Percentiles rank a stretch among this genome's conserved stretches.
Evolutionary conservation across 2,113 vertebrate genomes (phyloP).

Genomic region (Bubalus kerabau): DNA sequence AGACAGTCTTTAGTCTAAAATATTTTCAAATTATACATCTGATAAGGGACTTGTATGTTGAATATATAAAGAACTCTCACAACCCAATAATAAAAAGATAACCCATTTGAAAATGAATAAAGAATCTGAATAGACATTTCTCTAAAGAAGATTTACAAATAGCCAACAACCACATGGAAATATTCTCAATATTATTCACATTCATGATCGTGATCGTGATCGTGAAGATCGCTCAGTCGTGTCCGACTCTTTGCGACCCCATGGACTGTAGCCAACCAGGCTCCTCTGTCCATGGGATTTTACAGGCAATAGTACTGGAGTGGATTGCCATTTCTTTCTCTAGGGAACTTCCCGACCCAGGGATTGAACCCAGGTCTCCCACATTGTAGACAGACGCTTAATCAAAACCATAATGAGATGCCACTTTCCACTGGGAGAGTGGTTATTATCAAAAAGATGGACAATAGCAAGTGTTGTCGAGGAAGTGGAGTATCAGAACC

Average conservation of each 20-base stretch:
- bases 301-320: no score
- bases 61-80: not conserved
- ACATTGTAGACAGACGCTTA: not conserved
- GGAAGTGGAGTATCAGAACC: not conserved
- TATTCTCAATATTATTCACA: not conserved
- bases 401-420: not conserved
- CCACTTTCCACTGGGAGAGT: not conserved
- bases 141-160: not conserved
- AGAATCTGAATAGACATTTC: not conserved
- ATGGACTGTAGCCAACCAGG: no score
- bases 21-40: not conserved
- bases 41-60: not conserved
- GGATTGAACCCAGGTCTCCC: no score
- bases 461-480: not conserved
- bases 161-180: not conserved
- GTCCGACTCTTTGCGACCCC: no score
- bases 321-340: no score
- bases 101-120: not conserved
- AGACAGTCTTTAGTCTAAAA: not conserved
- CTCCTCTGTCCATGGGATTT: no score
- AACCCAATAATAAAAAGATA: not conserved
- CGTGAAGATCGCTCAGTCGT: no score
- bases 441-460: not conserved
- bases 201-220: not conserved
- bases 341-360: no score